These are phyloP conservation scores for Tachuris rubrigastra DNA, from an alignment of 2,113 vertebrate genomes.

Conservation along the genomic window DNA sequence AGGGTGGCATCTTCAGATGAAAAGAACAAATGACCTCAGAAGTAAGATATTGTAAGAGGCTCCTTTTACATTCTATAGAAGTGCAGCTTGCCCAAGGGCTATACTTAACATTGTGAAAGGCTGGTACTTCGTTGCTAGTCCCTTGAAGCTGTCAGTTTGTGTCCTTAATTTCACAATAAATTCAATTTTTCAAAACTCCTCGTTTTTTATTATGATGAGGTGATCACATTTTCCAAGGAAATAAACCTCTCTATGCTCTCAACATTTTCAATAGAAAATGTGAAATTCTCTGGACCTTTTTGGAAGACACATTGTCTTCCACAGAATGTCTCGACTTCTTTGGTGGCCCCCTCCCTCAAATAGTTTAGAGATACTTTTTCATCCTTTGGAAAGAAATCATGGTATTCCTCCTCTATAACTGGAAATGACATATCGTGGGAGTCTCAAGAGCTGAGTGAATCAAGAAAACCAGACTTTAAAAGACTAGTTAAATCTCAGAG, in stretches of 20 bases:
- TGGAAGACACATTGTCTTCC: background rate
- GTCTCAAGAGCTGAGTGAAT: background rate
- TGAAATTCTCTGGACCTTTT: background rate
- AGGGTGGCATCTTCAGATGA: background rate
- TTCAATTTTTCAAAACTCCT: background rate
- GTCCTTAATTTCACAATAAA: background rate
- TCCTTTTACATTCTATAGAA: background rate
- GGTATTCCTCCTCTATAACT: background rate
- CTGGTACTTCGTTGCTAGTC: background rate
- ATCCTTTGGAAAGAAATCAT: background rate
- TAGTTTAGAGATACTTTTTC: background rate
- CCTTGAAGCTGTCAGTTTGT: background rate
- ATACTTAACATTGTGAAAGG: background rate
- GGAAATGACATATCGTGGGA: background rate
- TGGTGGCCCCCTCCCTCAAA: background rate
- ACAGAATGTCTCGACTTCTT: background rate
- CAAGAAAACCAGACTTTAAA: background rate
- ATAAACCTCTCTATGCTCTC: background rate
- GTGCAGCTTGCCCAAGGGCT: background rate
- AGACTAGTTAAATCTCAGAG: background rate
- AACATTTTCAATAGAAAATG: background rate
- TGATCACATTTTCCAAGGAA: background rate
- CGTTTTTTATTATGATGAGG: background rate
- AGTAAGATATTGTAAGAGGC: background rate
- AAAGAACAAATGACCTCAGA: conserved; percentile 42